These are phyloP conservation scores for Saxidomus purpurata DNA, from an alignment of 1,140 invertebrate species.

Conservation along the genomic window DNA sequence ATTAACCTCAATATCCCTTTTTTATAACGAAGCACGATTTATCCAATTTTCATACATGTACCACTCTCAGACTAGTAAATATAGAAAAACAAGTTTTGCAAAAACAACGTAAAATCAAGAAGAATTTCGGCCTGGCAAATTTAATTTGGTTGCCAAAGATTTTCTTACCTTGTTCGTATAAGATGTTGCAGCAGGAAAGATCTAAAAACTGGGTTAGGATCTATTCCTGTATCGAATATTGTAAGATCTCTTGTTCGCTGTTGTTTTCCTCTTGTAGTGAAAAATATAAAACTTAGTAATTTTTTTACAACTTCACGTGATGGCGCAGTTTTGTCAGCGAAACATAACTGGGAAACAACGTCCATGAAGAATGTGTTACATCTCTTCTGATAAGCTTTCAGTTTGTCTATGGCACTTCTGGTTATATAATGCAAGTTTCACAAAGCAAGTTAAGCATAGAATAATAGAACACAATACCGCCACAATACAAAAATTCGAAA, in stretches of 20 bases:
- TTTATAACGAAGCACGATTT: too few relatives aligned
- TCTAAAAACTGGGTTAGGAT: slow-evolving; percentile 82
- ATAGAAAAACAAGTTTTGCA: too few relatives aligned
- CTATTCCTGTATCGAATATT: slow-evolving; percentile 78
- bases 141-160: too few relatives aligned
- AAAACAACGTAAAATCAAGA: too few relatives aligned
- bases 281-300: slow-evolving; percentile 77
- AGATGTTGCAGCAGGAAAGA: slow-evolving; percentile 81
- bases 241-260: slow-evolving; percentile 73
- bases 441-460: too few relatives aligned
- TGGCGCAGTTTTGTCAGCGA: slow-evolving; percentile 76
- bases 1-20: too few relatives aligned
- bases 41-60: too few relatives aligned
- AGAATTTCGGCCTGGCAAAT: too few relatives aligned
- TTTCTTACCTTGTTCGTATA: slow-evolving; percentile 75
- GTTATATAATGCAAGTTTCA: too few relatives aligned
- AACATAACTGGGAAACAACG: slow-evolving; percentile 80
- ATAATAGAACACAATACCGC: too few relatives aligned
- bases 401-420: slow-evolving; percentile 21
- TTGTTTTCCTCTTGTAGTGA: slow-evolving; percentile 10
- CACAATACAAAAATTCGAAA: too few relatives aligned
- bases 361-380: slow-evolving; percentile 82
- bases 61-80: too few relatives aligned
- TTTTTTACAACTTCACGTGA: slow-evolving; percentile 74
- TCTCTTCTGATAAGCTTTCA: slow-evolving; percentile 68